Conservation (phyloP, 2,888 invertebrate species). For the Aleiodes alternator region DNA sequence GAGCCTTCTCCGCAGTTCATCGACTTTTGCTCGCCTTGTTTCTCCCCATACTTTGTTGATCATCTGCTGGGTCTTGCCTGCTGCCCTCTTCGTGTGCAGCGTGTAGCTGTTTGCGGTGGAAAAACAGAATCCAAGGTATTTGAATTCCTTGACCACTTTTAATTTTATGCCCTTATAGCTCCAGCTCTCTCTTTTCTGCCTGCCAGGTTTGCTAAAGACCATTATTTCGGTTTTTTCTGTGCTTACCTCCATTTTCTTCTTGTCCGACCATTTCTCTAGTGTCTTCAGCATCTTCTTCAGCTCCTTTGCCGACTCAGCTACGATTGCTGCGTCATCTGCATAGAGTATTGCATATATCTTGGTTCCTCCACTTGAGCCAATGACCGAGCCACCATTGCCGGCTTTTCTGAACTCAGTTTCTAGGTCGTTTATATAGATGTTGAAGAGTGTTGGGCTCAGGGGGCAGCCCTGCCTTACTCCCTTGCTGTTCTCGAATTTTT, state of each 20-base stretch:
- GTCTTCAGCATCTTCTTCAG: not conserved
- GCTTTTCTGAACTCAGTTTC: not conserved
- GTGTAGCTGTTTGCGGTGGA: not conserved
- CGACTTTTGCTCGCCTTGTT: not conserved
- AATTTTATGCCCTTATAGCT: not conserved
- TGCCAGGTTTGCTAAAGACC: not conserved
- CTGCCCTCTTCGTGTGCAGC: not conserved
- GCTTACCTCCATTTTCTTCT: not conserved
- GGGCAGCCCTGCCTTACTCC: not conserved
- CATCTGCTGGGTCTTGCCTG: not conserved
- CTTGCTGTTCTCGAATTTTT: not conserved
- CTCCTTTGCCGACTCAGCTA: not conserved
- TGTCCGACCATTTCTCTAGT: constrained; percentile 10
- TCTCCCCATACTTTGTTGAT: not conserved
- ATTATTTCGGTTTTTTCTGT: not conserved
- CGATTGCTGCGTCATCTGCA: not conserved
- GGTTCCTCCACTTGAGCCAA: not conserved
- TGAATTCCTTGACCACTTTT: constrained; percentile 1
- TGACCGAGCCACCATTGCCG: constrained; percentile 29
- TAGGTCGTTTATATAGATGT: too few relatives aligned
- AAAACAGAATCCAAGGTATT: not conserved
- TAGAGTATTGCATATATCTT: not conserved
- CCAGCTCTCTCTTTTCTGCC: not conserved
- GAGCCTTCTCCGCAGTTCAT: not conserved
- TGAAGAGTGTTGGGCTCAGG: not conserved